These are phyloP conservation scores for Rhinoraja longicauda DNA, from an alignment of 2,797 vertebrate species.

Conservation along the genomic window DNA sequence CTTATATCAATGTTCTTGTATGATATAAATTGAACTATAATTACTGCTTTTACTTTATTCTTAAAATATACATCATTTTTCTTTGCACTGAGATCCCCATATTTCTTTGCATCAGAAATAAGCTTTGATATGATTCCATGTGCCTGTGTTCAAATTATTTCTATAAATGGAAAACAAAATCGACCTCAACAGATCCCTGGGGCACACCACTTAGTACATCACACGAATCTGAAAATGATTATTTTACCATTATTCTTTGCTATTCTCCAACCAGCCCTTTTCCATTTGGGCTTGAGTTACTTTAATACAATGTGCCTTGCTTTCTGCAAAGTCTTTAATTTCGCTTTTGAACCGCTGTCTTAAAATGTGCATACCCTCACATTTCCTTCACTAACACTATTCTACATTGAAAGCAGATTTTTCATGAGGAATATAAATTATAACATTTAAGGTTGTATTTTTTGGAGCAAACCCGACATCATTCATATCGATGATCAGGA, in stretches of 20 bases:
- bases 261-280: neutral
- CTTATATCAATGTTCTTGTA: neutral
- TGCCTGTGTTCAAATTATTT: neutral
- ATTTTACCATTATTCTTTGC: neutral
- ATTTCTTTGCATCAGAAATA: neutral
- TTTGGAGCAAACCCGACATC: neutral
- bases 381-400: neutral
- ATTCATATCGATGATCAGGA: neutral
- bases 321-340: neutral
- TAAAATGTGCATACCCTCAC: too few species aligned
- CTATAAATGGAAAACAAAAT: conserved; percentile 3
- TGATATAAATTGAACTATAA: neutral
- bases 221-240: neutral
- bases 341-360: neutral
- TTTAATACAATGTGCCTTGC: neutral
- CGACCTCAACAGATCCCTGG: neutral
- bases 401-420: neutral
- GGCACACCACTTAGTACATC: neutral
- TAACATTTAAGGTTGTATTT: neutral
- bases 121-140: neutral
- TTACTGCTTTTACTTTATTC: neutral
- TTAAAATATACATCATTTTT: neutral
- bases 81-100: neutral
- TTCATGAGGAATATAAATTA: neutral
- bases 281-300: neutral